phyloP scores from a whole-genome alignment of 2,797 vertebrate genomes.

The Sciurus vulgaris region DNA sequence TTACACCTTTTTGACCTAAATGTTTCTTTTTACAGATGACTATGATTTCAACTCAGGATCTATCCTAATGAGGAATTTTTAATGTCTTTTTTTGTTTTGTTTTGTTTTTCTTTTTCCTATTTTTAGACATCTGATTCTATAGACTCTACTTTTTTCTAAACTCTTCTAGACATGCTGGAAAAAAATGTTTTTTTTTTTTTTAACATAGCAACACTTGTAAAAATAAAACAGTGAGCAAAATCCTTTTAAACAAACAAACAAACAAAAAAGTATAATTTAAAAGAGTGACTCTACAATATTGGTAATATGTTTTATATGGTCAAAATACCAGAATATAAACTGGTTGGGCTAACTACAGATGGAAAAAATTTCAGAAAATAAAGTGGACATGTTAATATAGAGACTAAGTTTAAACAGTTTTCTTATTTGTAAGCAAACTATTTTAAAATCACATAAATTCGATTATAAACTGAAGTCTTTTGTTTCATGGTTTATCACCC shows the following conservation, averaged over 20 bases:
- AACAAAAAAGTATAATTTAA: background rate
- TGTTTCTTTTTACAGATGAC: constrained; percentile 55
- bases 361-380: background rate
- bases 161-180: constrained; percentile 55
- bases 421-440: background rate
- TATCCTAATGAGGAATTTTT: constrained; percentile 45
- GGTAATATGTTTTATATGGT: background rate
- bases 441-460: constrained; percentile 54
- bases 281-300: background rate
- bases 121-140: constrained; percentile 45
- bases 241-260: constrained; percentile 47
- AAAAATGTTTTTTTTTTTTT: background rate
- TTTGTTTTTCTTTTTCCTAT: constrained; percentile 12
- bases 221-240: constrained; percentile 69
- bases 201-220: constrained; percentile 50
- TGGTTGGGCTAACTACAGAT: background rate
- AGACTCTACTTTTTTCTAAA: constrained; percentile 16
- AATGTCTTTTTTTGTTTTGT: background rate
- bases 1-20: constrained; percentile 42
- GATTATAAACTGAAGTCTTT: background rate
- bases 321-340: constrained; percentile 20
- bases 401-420: background rate
- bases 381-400: background rate
- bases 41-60: constrained; percentile 47
- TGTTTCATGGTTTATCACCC: background rate